These are phyloP conservation scores for Gymnoscelis rufifasciata DNA, from an alignment of 2,888 invertebrate genomes.

Conservation along the genomic window DNA sequence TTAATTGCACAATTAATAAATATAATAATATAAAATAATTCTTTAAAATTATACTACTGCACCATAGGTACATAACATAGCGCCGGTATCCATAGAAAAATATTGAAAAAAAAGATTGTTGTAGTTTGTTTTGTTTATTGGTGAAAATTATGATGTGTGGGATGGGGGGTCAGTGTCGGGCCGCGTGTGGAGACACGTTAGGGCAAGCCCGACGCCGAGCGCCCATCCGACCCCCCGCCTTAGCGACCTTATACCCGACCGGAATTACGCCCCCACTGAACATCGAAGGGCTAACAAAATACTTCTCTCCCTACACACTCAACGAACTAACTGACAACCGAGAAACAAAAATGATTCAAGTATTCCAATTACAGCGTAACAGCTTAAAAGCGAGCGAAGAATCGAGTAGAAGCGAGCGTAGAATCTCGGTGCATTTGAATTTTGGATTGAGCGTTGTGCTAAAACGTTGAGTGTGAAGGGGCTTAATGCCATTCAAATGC, in stretches of 20 bases:
- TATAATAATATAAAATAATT: constrained; percentile 73
- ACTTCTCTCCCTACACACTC: not conserved
- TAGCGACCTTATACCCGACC: constrained; percentile 77
- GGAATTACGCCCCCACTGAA: constrained; percentile 69
- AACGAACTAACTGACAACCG: no score
- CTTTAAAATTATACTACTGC: constrained; percentile 67
- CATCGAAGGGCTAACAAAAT: not conserved
- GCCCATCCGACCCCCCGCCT: constrained; percentile 65
- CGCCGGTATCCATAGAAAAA: constrained; percentile 69
- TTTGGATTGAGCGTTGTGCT: no score
- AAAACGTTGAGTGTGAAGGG: not conserved
- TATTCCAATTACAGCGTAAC: no score
- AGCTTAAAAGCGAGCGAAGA: not conserved
- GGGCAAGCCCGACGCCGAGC: constrained; percentile 68
- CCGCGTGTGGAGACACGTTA: constrained; percentile 68
- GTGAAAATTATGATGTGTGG: constrained; percentile 56
- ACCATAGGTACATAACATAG: constrained; percentile 57
- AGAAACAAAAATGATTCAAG: no score
- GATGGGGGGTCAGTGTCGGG: constrained; percentile 68
- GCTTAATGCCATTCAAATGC: constrained; percentile 46
- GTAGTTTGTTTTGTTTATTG: constrained; percentile 71
- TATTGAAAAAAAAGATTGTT: constrained; percentile 66
- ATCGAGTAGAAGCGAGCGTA: no score
- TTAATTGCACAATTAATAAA: constrained; percentile 73
- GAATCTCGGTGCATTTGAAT: no score